Evolutionary conservation across 2,888 invertebrate genomes (phyloP).

Genomic region (Watsonalla cultraria): DNA sequence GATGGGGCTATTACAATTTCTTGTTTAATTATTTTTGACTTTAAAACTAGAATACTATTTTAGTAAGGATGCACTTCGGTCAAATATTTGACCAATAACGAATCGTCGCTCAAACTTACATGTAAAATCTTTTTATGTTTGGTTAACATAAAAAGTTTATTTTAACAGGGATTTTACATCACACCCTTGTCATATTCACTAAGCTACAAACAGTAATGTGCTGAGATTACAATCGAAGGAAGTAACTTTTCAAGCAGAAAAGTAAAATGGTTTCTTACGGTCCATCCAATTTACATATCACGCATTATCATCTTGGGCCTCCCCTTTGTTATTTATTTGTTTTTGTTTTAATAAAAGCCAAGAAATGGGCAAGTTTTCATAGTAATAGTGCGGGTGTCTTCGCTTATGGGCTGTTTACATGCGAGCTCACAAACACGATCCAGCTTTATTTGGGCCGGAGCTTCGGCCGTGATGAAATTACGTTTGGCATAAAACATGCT

Average conservation of each 20-base stretch:
- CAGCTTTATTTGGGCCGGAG: slow-evolving; percentile 20
- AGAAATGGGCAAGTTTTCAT: slow-evolving; percentile 64
- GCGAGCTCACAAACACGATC: slow-evolving; percentile 39
- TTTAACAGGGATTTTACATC: neutral
- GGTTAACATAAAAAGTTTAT: too few species aligned
- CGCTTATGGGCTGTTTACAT: slow-evolving; percentile 70
- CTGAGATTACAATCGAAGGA: slow-evolving; percentile 21
- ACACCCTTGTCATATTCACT: slow-evolving; percentile 1
- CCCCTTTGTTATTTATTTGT: slow-evolving; percentile 44
- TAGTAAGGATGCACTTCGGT: too few species aligned
- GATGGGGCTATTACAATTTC: neutral
- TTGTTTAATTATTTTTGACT: neutral
- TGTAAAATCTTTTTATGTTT: too few species aligned
- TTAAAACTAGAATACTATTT: too few species aligned
- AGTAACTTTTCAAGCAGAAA: slow-evolving; percentile 10
- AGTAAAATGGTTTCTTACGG: slow-evolving; percentile 21
- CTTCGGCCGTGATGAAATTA: slow-evolving; percentile 12
- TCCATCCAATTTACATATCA: slow-evolving; percentile 45
- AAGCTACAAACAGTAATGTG: slow-evolving; percentile 21
- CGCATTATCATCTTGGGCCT: slow-evolving; percentile 34
- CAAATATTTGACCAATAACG: too few species aligned
- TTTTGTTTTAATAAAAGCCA: slow-evolving; percentile 60
- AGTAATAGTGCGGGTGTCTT: slow-evolving; percentile 50
- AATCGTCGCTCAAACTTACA: too few species aligned
- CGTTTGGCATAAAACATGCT: slow-evolving; percentile 2